A percentile compares a stretch with the other conserved stretches of the same genome.
Evolutionary conservation across 2,113 vertebrate species (phyloP).

Genomic region (Megaleporinus macrocephalus): DNA sequence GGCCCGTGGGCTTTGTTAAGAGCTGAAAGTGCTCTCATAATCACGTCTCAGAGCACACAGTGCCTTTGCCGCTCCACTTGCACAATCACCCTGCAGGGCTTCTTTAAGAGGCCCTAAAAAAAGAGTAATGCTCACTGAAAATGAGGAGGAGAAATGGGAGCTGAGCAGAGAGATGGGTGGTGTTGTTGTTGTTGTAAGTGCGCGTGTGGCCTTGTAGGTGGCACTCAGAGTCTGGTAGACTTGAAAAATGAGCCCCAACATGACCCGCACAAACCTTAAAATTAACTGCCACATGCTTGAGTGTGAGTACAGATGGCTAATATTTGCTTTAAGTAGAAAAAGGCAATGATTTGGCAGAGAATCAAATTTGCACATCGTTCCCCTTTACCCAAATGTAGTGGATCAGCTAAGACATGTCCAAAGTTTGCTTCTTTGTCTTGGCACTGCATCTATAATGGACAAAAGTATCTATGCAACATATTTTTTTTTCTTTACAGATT

Average conservation of each 20-base stretch:
- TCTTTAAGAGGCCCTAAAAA: constrained; percentile 26
- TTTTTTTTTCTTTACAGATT: no score
- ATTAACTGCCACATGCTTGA: neutral
- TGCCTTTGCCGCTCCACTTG: constrained; percentile 23
- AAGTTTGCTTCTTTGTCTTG: neutral
- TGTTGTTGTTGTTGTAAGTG: constrained; percentile 14
- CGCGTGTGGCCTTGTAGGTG: neutral
- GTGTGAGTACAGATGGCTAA: neutral
- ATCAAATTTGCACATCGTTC: neutral
- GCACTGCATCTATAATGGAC: neutral
- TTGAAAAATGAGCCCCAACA: neutral
- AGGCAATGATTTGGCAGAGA: neutral
- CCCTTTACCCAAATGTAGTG: neutral
- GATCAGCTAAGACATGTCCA: neutral
- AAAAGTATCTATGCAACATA: no score
- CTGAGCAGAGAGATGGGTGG: constrained; percentile 1
- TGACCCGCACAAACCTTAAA: neutral
- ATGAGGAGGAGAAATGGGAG: neutral
- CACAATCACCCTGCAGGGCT: constrained; percentile 27
- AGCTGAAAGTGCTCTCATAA: constrained; percentile 18
- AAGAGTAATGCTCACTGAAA: constrained; percentile 16
- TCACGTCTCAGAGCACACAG: constrained; percentile 6
- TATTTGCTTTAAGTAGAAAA: neutral
- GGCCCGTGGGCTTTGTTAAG: constrained; percentile 1
- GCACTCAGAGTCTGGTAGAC: neutral